Conservation (phyloP, 2,113 vertebrate genomes). For the Isurus oxyrinchus region DNA sequence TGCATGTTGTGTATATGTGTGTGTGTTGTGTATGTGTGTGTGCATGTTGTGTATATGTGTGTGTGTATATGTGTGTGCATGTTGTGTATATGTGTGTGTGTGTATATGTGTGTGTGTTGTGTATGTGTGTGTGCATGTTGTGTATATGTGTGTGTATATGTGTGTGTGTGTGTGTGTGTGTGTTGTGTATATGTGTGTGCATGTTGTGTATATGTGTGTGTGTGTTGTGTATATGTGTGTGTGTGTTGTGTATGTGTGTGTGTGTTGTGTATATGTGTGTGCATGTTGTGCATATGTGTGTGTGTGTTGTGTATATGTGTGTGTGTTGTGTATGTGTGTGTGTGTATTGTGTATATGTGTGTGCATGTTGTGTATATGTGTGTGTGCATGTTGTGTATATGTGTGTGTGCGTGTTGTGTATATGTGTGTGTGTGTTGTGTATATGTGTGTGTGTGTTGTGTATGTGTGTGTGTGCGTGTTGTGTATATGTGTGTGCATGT, state of each 20-base stretch:
- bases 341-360: no score
- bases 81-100: no score
- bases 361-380: neutral
- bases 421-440: no score
- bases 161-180: neutral
- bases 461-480: neutral
- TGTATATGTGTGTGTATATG: no score
- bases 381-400: neutral
- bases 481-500: neutral
- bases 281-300: neutral
- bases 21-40: neutral
- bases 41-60: neutral
- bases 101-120: no score
- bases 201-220: no score
- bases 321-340: neutral
- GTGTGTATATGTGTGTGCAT: no score
- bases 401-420: neutral
- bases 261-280: no score
- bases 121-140: no score
- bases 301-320: neutral
- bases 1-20: neutral
- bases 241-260: no score
- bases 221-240: no score
- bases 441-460: neutral
- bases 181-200: no score